Base-by-base conservation (phyloP, 2,797 vertebrate genomes). In the Urosaurus nigricauda region DNA sequence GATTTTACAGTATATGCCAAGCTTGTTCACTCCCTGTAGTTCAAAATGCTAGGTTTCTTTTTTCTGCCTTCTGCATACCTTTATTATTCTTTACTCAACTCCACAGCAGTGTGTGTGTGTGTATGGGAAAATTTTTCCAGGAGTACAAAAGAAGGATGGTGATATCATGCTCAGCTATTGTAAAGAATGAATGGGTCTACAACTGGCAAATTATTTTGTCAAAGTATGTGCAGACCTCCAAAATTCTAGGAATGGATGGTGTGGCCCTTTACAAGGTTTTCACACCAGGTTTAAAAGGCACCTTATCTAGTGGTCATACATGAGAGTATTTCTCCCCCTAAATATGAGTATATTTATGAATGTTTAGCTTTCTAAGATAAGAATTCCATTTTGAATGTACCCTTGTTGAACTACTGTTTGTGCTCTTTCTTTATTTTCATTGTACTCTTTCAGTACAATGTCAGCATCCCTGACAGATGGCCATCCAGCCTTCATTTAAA, bases 71-170 rank as follows among this genome's bases (percentile, higher is more conserved):
- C 21, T 68, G 24, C 14, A 51, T 24, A 68, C 21, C 13, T 65
- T 68, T 32, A 86, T 65, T 85, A 78, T 86, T 63, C 58, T n/a
- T 86, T 24, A 40, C 43, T 85, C 37, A 51, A 1, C 37, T 86
- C 37, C 56, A 65, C 29, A 78, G 40, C 43, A n/a, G 12, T 56
- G 53, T 56, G 53, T 56, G 12, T 56, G 53, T 56, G 12, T 56
- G 12, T 14, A 56, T 14, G 14, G 11, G 35, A 47, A 70, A 29
- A 29, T 83, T 83, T 83, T 68, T 32, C 60, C 29, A 70, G 29
- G 16, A 51, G 14, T 70, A 68, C 40, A 83, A 65, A 70, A 70
- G 65, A 47, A 83, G 40, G 32, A 65, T 86, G 65, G 21, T 24
- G 71, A 77, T 60, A n/a, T 35, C 32, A 32, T 32, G 65, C 32